A percentile compares a stretch with the other conserved stretches of the same genome.
These are phyloP conservation scores for Solenodon paradoxus DNA, from an alignment of 2,113 vertebrate species.

Conservation along the genomic window DNA sequence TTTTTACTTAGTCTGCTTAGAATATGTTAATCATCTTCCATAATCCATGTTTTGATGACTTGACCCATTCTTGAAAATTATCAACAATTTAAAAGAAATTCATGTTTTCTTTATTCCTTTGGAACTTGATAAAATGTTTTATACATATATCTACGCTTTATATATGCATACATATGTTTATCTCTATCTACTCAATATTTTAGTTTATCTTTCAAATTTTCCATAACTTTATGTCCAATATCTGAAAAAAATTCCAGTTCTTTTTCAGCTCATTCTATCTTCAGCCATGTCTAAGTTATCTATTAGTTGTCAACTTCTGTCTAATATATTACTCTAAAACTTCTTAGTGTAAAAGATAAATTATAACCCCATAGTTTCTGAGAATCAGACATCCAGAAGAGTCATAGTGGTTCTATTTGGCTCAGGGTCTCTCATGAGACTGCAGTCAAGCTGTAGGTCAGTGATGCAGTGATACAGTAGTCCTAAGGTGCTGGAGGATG, in stretches of 20 bases:
- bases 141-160: too few species aligned
- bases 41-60: neutral
- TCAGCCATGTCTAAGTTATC: neutral
- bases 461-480: neutral
- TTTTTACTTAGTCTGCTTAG: neutral
- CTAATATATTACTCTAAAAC: neutral
- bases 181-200: neutral
- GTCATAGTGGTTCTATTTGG: neutral
- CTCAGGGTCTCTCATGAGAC: neutral
- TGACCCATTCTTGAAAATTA: neutral
- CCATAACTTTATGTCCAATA: neutral
- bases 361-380: neutral
- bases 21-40: neutral
- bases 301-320: neutral
- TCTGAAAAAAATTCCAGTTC: neutral
- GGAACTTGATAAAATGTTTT: too few species aligned
- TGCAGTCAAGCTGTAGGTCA: neutral
- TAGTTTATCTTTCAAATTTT: neutral
- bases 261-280: neutral
- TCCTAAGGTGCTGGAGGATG: too few species aligned
- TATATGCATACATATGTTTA: too few species aligned
- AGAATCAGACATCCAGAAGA: neutral
- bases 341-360: neutral
- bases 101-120: neutral
- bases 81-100: neutral